A percentile compares a stretch with the other conserved stretches of the same genome.
Conservation (phyloP, 1,140 invertebrate genomes). For the Alviniconcha marisindica region DNA sequence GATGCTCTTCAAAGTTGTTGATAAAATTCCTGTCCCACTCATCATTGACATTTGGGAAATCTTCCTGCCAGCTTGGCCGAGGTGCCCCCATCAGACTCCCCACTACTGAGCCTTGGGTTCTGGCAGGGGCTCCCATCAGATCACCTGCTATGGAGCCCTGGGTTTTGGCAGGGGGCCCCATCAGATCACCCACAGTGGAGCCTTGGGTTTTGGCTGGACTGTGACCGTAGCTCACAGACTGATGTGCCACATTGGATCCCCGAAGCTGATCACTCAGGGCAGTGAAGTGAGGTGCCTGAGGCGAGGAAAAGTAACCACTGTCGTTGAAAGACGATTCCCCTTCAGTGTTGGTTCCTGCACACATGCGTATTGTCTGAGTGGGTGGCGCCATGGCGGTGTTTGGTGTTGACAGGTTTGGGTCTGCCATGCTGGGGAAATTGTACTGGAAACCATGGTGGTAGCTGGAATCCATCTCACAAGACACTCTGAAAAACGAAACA, state of each 20-base stretch:
- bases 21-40: conserved; percentile 62
- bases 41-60: conserved; percentile 44
- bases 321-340: conserved; percentile 49
- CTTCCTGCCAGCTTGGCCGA: conserved; percentile 21
- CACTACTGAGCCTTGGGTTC: background rate
- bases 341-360: background rate
- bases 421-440: background rate
- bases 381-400: background rate
- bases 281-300: conserved; percentile 10
- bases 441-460: conserved; percentile 26
- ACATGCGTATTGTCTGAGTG: background rate
- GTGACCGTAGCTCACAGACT: background rate
- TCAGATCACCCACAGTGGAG: conserved; percentile 31
- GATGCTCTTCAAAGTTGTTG: conserved; percentile 59
- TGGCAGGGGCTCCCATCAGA: conserved; percentile 19
- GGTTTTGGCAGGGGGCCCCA: conserved; percentile 25
- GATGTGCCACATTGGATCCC: background rate
- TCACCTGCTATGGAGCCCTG: conserved; percentile 11
- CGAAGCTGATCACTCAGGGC: conserved; percentile 2
- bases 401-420: background rate
- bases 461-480: background rate
- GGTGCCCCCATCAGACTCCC: conserved; percentile 39
- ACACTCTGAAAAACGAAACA: too few relatives aligned
- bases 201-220: conserved; percentile 3
- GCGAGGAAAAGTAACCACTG: conserved; percentile 51